phyloP scores from a whole-genome alignment of 2,888 invertebrate species.

The Volucella inanis region DNA sequence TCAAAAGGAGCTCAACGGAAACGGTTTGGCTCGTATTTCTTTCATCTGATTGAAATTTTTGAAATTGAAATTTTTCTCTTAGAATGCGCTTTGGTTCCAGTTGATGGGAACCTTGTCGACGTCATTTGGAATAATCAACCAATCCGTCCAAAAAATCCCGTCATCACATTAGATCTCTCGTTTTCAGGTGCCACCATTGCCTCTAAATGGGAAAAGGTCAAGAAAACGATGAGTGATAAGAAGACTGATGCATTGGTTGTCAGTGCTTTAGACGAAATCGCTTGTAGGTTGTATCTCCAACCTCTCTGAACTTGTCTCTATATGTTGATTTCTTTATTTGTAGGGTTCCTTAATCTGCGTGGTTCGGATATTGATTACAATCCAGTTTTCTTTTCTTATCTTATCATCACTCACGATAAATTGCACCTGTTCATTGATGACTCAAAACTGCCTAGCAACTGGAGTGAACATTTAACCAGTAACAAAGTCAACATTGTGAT shows the following conservation, averaged over 20 bases:
- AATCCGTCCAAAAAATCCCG: constrained; percentile 83
- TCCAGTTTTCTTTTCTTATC: constrained; percentile 93
- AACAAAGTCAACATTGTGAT: constrained; percentile 84
- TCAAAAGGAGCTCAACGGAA: constrained; percentile 84
- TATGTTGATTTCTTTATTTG: not conserved
- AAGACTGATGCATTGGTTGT: constrained; percentile 88
- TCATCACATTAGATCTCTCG: constrained; percentile 84
- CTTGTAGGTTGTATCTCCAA: constrained; percentile 85
- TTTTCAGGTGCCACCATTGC: constrained; percentile 86
- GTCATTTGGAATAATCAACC: constrained; percentile 87
- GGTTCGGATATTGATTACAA: constrained; percentile 96
- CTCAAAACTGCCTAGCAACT: constrained; percentile 84
- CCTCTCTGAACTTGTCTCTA: not conserved
- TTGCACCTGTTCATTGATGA: constrained; percentile 87
- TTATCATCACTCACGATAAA: constrained; percentile 85
- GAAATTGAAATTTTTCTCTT: constrained; percentile 80
- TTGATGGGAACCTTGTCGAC: constrained; percentile 89
- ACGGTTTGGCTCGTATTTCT: constrained; percentile 71
- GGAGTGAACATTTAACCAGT: constrained; percentile 85
- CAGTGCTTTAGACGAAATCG: constrained; percentile 94
- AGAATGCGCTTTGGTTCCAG: constrained; percentile 87
- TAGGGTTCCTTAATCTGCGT: constrained; percentile 94
- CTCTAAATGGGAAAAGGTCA: constrained; percentile 87
- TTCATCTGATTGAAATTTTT: not conserved
- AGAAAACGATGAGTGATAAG: constrained; percentile 86